Evolutionary conservation across 2,113 vertebrate species (phyloP), one percentile per base, ranked within the genome.

Genomic region (Rhinoderma darwinii): DNA sequence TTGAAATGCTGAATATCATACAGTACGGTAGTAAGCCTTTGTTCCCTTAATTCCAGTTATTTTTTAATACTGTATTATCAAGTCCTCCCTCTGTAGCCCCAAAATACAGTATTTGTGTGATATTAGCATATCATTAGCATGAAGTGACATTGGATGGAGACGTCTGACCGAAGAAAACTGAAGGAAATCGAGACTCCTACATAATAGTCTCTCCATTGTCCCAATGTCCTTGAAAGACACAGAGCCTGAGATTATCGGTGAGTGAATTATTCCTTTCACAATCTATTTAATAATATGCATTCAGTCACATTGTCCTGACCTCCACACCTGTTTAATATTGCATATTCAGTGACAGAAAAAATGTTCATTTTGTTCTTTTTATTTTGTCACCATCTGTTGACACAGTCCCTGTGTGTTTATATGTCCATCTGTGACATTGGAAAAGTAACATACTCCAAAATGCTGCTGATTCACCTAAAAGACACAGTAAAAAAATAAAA

Each of bases 381-480:
- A 78, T 78, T 78, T 56, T 78, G 76, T 32, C 86, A 84, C 92
- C 94, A 93, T 94, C 93, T 94, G 93, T 92, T 93, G 91, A 90
- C 89, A 86, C 90, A 89, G 87, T 83, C 90, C 68, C 32, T 14
- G 78, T 85, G 85, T 85, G 77, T 88, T 74, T 74, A 32, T 81
- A 84, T 47, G 76, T 86, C 84, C 94, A 94, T 92, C 93, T 94
- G 92, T 89, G 89, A 92, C 88, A 75, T 0, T 32, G 89, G 83
- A 84, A 88, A 82, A 72, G 90, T 47, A 5, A 0, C 83, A 41
- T 83, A 88, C 87, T 54, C 88, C 88, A 85, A 90, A 54, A 89
- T 82, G 88, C 9, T 44, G 89, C 90, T 73, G 84, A 89, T 89
- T 88, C 77, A 86, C 83, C 81, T 72, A 84, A 81, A 84, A 88